A percentile compares a stretch with the other conserved stretches of the same genome.
Conservation (phyloP, 2,888 invertebrate species). For the Lobophora halterata region DNA sequence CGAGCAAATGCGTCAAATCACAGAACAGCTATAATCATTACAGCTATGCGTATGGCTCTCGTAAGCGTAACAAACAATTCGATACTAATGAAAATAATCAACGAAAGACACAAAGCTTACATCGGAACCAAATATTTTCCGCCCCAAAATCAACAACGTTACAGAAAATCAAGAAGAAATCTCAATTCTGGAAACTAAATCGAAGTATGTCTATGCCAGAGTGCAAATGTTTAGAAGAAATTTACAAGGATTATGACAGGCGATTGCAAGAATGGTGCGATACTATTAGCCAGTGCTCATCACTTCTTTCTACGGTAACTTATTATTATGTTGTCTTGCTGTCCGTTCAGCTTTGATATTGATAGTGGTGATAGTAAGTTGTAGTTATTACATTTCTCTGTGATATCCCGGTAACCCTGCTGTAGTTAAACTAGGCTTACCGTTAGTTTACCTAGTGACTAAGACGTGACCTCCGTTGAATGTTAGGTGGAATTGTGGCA, state of each 20-base stretch:
- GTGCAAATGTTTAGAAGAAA: slow-evolving; percentile 66
- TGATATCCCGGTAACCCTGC: no score
- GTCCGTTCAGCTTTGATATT: no score
- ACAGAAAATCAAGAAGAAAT: slow-evolving; percentile 57
- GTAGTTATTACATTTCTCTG: no score
- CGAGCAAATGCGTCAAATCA: slow-evolving; percentile 50
- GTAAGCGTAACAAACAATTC: slow-evolving; percentile 43
- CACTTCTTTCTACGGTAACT: slow-evolving; percentile 59
- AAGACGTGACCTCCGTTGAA: no score
- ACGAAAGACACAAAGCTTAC: slow-evolving; percentile 56
- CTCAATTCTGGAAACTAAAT: slow-evolving; percentile 57
- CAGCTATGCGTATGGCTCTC: slow-evolving; percentile 52
- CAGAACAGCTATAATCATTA: slow-evolving; percentile 47
- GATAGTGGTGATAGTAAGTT: no score
- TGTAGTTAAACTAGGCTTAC: no score
- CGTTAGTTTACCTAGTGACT: no score
- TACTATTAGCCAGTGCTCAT: slow-evolving; percentile 66
- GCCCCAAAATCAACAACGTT: slow-evolving; percentile 49
- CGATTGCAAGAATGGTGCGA: slow-evolving; percentile 75
- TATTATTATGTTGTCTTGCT: no score
- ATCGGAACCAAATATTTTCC: slow-evolving; percentile 50
- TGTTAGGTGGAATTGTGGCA: no score
- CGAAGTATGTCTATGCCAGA: slow-evolving; percentile 51
- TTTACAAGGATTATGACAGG: slow-evolving; percentile 71
- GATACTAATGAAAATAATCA: slow-evolving; percentile 34